phyloP scores from a whole-genome alignment of 1,140 invertebrate genomes.

The Neuroterus valhalla region DNA sequence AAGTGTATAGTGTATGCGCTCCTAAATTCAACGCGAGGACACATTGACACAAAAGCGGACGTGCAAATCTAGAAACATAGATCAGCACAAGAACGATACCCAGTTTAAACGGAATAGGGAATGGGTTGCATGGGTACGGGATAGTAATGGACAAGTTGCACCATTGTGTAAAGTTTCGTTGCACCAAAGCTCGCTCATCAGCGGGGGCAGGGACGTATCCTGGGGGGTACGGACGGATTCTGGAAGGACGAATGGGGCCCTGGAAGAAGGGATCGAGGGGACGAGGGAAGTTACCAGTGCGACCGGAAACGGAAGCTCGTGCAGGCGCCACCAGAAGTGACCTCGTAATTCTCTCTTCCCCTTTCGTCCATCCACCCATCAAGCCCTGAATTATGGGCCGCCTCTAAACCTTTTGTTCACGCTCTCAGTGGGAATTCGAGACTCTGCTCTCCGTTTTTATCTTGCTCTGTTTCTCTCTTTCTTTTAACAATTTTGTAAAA shows the following conservation, averaged over 20 bases:
- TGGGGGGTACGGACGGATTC: background rate
- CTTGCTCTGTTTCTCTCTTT: constrained; percentile 39
- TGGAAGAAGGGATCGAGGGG: constrained; percentile 46
- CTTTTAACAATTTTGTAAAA: constrained; percentile 29
- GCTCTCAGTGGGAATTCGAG: constrained; percentile 67
- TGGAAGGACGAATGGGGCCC: background rate
- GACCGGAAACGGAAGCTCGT: constrained; percentile 73
- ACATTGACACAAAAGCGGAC: constrained; percentile 29
- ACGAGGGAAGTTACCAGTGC: constrained; percentile 52
- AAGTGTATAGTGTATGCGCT: constrained; percentile 2
- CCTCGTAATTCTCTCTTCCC: constrained; percentile 74
- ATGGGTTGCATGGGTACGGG: constrained; percentile 36
- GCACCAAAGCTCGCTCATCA: constrained; percentile 35
- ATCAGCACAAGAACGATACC: constrained; percentile 19
- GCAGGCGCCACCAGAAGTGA: constrained; percentile 74
- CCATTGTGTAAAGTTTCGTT: constrained; percentile 69
- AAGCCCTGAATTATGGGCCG: constrained; percentile 73
- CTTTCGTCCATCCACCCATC: constrained; percentile 69
- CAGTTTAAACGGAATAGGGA: constrained; percentile 12
- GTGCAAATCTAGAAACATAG: constrained; percentile 8
- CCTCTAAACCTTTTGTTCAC: constrained; percentile 72
- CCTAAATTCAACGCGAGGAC: background rate
- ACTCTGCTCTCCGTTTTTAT: constrained; percentile 43
- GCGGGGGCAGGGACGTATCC: background rate
- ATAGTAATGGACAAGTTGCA: constrained; percentile 68